These are phyloP conservation scores for Imbricaverruca yamaguchii DNA, from an alignment of 2,888 invertebrate genomes.

Conservation along the genomic window DNA sequence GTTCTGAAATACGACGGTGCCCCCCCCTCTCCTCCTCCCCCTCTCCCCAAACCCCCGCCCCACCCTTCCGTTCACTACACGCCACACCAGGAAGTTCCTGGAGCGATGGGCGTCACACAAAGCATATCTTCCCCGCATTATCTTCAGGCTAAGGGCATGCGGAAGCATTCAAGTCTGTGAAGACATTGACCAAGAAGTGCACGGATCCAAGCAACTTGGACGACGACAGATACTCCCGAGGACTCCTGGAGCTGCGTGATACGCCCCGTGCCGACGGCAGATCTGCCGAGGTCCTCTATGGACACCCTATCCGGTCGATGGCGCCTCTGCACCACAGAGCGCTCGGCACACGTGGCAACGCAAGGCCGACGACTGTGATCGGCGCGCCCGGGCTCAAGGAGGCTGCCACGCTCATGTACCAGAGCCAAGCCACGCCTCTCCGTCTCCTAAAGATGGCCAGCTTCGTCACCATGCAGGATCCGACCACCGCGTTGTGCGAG, in stretches of 20 bases:
- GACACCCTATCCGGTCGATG: slow-evolving; percentile 14
- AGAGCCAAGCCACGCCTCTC: not conserved
- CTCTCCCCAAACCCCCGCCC: too few relatives aligned
- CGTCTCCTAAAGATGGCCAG: not conserved
- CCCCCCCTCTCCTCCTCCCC: too few relatives aligned
- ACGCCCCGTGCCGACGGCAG: not conserved
- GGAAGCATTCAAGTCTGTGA: too few relatives aligned
- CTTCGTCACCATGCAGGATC: too few relatives aligned
- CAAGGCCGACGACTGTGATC: not conserved
- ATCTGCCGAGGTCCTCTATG: not conserved
- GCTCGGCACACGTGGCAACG: not conserved
- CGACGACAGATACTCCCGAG: not conserved
- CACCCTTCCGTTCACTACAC: too few relatives aligned
- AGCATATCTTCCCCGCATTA: too few relatives aligned
- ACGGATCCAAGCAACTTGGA: too few relatives aligned
- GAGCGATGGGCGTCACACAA: too few relatives aligned
- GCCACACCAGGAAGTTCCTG: too few relatives aligned
- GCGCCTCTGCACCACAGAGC: slow-evolving; percentile 13
- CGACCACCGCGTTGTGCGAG: not conserved
- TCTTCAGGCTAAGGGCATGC: too few relatives aligned
- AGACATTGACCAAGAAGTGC: too few relatives aligned
- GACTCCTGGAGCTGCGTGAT: not conserved
- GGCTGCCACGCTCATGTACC: not conserved
- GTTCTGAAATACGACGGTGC: too few relatives aligned
- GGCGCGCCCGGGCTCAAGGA: not conserved